These are phyloP conservation scores for Megathymus violae DNA, from an alignment of 1,140 invertebrate genomes.

Conservation along the genomic window DNA sequence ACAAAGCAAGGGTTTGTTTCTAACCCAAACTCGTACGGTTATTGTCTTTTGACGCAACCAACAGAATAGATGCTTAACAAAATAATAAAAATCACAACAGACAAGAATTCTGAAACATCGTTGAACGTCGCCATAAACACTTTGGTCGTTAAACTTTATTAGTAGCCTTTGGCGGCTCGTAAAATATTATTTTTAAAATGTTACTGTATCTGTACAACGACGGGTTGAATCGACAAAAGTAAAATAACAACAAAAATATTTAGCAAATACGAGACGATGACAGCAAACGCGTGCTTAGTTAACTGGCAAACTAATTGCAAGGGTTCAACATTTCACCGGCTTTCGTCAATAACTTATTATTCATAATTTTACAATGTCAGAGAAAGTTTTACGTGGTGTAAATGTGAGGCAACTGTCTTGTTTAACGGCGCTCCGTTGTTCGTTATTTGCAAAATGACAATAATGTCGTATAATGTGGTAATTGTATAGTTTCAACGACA, in stretches of 20 bases:
- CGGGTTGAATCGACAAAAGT: constrained; percentile 63
- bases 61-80: constrained; percentile 39
- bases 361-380: constrained; percentile 54
- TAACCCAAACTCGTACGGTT: constrained; percentile 51
- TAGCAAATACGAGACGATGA: constrained; percentile 53
- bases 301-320: constrained; percentile 60
- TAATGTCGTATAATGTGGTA: too few species aligned
- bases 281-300: constrained; percentile 59
- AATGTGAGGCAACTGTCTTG: constrained; percentile 14
- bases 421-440: constrained; percentile 25
- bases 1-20: constrained; percentile 44
- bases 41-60: constrained; percentile 53
- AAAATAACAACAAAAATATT: constrained; percentile 63
- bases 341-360: constrained; percentile 62
- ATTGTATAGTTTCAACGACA: too few species aligned
- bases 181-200: constrained; percentile 60
- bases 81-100: constrained; percentile 41
- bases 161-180: constrained; percentile 68
- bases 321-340: constrained; percentile 58
- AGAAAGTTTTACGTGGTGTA: constrained; percentile 50
- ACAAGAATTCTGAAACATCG: constrained; percentile 50
- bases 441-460: not conserved
- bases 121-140: constrained; percentile 67
- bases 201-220: constrained; percentile 54
- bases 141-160: constrained; percentile 67